A percentile compares a stretch with the other conserved stretches of the same genome.
These are phyloP conservation scores for Pollimyrus isidori DNA, from an alignment of 2,113 vertebrate species.

Conservation along the genomic window DNA sequence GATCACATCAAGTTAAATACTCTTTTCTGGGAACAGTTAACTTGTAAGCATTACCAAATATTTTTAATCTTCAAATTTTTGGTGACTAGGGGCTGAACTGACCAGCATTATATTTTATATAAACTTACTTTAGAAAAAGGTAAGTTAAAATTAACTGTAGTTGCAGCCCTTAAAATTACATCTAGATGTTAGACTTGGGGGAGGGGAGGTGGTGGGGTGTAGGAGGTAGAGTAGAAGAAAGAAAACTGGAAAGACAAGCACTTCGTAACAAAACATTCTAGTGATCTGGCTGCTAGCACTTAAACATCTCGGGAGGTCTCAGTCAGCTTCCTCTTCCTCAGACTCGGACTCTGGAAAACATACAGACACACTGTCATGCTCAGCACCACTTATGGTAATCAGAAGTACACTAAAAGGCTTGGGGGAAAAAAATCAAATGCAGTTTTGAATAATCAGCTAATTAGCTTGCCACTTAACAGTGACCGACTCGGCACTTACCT, in stretches of 20 bases:
- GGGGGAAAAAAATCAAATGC: neutral
- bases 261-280: constrained; percentile 60
- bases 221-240: constrained; percentile 70
- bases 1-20: neutral
- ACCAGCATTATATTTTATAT: constrained; percentile 37
- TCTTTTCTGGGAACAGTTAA: neutral
- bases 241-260: constrained; percentile 54
- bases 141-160: constrained; percentile 62
- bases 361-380: neutral
- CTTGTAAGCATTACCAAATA: constrained; percentile 14
- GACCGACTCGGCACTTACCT: constrained; percentile 59
- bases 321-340: constrained; percentile 92
- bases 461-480: neutral
- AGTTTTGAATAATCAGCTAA: neutral
- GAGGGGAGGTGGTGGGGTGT: constrained; percentile 34
- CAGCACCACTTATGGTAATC: neutral
- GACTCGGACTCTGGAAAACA: constrained; percentile 82
- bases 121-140: constrained; percentile 60
- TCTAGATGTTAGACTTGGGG: constrained; percentile 65
- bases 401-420: neutral
- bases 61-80: constrained; percentile 13
- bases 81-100: constrained; percentile 16
- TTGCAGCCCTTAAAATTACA: constrained; percentile 75
- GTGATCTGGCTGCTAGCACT: constrained; percentile 73
- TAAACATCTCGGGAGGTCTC: constrained; percentile 57